Conservation (phyloP, 1,140 invertebrate species). For the Gerris buenoi region DNA sequence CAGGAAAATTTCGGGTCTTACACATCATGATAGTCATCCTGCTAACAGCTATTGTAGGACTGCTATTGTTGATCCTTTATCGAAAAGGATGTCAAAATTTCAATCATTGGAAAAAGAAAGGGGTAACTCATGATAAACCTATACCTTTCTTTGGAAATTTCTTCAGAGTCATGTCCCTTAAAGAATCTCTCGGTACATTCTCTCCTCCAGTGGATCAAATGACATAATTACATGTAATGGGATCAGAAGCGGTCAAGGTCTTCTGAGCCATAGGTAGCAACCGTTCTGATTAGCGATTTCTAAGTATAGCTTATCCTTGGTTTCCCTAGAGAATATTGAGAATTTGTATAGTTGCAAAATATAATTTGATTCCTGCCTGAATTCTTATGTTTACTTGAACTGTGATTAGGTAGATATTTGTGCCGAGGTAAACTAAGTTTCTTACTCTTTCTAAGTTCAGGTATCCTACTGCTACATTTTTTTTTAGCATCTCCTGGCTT, state of each 20-base stretch:
- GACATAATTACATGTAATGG: constrained; percentile 23
- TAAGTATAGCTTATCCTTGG: no score
- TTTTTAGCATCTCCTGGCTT: constrained; percentile 19
- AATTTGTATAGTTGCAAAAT: no score
- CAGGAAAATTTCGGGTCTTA: no score
- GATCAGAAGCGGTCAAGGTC: constrained; percentile 30
- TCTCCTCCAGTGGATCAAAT: constrained; percentile 14
- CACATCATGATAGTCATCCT: no score
- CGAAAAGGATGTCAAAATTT: constrained; percentile 22
- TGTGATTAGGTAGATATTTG: constrained; percentile 17
- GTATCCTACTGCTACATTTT: constrained; percentile 31
- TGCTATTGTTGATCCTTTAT: background rate
- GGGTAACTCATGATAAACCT: constrained; percentile 31
- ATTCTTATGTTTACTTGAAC: constrained; percentile 32
- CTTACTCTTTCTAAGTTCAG: no score
- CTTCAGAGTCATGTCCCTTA: constrained; percentile 8
- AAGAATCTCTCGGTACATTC: constrained; percentile 12
- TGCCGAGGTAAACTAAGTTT: constrained; percentile 17
- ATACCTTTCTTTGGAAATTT: constrained; percentile 32
- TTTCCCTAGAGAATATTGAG: no score
- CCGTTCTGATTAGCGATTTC: constrained; percentile 35
- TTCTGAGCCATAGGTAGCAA: constrained; percentile 31
- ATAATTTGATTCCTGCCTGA: no score
- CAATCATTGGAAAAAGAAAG: constrained; percentile 31
- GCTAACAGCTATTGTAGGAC: no score